Evolutionary conservation across 2,888 invertebrate species (phyloP), one percentile per base, ranked within the genome.

Genomic region (Brenthis ino): DNA sequence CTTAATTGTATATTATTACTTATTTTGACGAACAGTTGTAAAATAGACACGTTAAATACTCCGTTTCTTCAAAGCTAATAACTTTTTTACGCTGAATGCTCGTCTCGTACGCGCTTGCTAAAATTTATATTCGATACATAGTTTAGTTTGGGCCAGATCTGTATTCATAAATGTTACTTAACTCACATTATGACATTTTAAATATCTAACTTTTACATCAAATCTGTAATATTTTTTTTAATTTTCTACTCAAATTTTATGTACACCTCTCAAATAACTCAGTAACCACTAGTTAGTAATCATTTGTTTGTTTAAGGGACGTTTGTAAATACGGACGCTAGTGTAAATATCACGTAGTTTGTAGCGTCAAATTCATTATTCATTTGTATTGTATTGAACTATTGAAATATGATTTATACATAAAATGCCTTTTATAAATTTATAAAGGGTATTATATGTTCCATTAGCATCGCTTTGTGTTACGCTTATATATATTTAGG

Each of bases 401-500:
- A 60, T 50, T 50, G 28, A 72, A 67, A 73, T 74, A 73, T 69
- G 67, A 64, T 51, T 54, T 13, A 28, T 20, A 33, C 20, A 58
- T 57, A 48, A 64, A 54, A 20, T 64, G 58, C 24, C 64, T 68
- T 64, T 61, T 68, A 16, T 28, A 55, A 43, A 1, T 43, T 43
- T 43, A 4, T 33, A 60, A 55, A 68, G 58, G 64, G 6, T 64
- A 58, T 65, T 13, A 50, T 55, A 55, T 63, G 37, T 53, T 8
- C 11, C 63, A 53, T 63, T 43, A 51, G 65, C 58, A 53, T 54
- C 43, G 67, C 72, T 72, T 57, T 60, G 67, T 67, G 72, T 56
- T 73, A 71, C 69, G 72, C 72, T 75, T 87, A 87, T 77, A 76
- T 77, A 84, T 84, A 84, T 85, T 74, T 83, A 85, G 85, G 86